These are phyloP conservation scores for Catharus minimus DNA, from an alignment of 2,113 vertebrate genomes.

Conservation along the genomic window DNA sequence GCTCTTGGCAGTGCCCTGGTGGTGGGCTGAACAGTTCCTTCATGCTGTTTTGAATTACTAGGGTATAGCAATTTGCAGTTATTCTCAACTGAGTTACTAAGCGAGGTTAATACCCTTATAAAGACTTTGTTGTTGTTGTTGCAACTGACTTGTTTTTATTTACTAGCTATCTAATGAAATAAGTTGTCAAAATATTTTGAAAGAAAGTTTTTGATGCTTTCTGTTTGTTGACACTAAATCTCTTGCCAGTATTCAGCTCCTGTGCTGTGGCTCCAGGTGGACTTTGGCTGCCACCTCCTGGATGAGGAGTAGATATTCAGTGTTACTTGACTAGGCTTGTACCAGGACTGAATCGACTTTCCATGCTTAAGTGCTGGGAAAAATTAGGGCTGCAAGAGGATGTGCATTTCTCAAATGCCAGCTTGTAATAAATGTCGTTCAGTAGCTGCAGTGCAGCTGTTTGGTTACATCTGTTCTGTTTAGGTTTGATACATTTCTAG, in stretches of 20 bases:
- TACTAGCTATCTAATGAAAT: neutral
- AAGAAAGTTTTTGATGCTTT: neutral
- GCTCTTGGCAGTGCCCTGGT: neutral
- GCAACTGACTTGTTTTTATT: neutral
- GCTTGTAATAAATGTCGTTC: neutral
- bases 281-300: slow-evolving; percentile 45
- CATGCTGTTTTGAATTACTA: neutral
- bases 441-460: neutral
- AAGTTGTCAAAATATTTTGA: neutral
- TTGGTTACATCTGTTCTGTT: neutral
- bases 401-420: neutral
- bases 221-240: neutral
- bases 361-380: neutral
- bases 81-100: neutral
- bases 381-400: neutral
- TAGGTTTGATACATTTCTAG: neutral
- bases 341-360: neutral
- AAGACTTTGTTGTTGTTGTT: neutral
- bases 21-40: neutral
- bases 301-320: neutral
- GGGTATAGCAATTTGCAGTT: neutral
- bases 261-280: neutral
- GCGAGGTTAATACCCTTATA: neutral
- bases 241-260: neutral
- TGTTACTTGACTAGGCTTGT: neutral